These are phyloP conservation scores for Stomorhina lunata DNA, from an alignment of 2,888 invertebrate species.

Conservation along the genomic window DNA sequence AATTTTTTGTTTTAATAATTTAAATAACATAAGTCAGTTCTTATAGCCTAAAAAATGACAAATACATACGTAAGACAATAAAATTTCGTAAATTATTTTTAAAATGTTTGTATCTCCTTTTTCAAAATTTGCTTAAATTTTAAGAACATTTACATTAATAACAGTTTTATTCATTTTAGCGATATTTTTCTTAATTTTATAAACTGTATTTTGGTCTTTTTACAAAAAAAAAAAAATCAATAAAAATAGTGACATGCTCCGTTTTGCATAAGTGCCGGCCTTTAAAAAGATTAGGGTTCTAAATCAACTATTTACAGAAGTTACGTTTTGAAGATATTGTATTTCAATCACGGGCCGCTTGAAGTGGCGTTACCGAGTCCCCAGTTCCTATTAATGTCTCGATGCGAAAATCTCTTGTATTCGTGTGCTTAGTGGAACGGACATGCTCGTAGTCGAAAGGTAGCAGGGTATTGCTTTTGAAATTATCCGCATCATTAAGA, in stretches of 20 bases:
- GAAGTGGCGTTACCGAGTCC: background rate
- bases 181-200: background rate
- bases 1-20: slow-evolving; percentile 42
- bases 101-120: slow-evolving; percentile 44
- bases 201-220: slow-evolving; percentile 31
- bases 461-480: slow-evolving; percentile 69
- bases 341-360: slow-evolving; percentile 35
- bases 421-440: slow-evolving; percentile 73
- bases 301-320: slow-evolving; percentile 41
- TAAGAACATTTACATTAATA: slow-evolving; percentile 64
- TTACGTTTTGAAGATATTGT: background rate
- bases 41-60: slow-evolving; percentile 48
- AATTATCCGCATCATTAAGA: slow-evolving; percentile 55
- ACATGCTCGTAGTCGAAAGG: slow-evolving; percentile 72
- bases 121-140: slow-evolving; percentile 40
- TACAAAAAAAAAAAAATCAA: slow-evolving; percentile 21
- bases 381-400: slow-evolving; percentile 78
- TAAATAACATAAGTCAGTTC: slow-evolving; percentile 50
- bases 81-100: slow-evolving; percentile 33
- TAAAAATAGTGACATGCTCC: slow-evolving; percentile 34
- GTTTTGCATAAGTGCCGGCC: slow-evolving; percentile 52
- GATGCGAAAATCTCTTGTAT: slow-evolving; percentile 79
- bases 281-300: slow-evolving; percentile 24
- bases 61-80: slow-evolving; percentile 37
- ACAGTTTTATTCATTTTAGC: slow-evolving; percentile 8